Percentiles rank a stretch among this genome's conserved stretches.
Evolutionary conservation across 2,113 vertebrate species (phyloP).

Genomic region (Cebidichthys violaceus): DNA sequence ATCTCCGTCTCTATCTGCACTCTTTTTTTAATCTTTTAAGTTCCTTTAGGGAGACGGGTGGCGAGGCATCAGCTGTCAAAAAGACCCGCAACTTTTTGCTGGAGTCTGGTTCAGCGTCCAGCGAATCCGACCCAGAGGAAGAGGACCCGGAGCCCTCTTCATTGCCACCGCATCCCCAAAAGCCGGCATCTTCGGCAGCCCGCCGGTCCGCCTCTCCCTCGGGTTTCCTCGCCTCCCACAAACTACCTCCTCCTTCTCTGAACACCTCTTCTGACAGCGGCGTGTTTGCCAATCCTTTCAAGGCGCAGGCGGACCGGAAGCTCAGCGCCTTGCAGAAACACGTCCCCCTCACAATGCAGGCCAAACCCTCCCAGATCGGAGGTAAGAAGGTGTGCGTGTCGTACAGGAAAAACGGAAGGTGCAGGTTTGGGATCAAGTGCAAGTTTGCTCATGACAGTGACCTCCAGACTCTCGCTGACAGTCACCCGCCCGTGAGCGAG

Average conservation of each 20-base stretch:
- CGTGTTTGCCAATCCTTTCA: constrained; percentile 86
- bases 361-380: constrained; percentile 80
- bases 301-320: constrained; percentile 78
- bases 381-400: constrained; percentile 82
- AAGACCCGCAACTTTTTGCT: constrained; percentile 80
- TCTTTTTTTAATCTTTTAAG: constrained; percentile 14
- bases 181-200: not conserved
- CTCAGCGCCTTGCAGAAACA: constrained; percentile 85
- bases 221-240: constrained; percentile 37
- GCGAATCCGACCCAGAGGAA: constrained; percentile 71
- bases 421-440: constrained; percentile 86
- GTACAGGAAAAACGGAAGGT: constrained; percentile 84
- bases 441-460: constrained; percentile 88
- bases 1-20: not conserved
- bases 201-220: not conserved
- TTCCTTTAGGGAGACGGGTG: not conserved
- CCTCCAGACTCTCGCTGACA: constrained; percentile 73
- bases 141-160: constrained; percentile 11
- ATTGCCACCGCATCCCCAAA: not conserved
- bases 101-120: constrained; percentile 78
- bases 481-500: not conserved
- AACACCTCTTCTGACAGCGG: constrained; percentile 69
- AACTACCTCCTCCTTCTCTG: constrained; percentile 80
- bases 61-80: constrained; percentile 7
- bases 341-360: constrained; percentile 83